Evolutionary conservation across 37 sponge, comb jelly and placozoan species (phyloP).

Genomic region (Aplysina aerophoba): DNA sequence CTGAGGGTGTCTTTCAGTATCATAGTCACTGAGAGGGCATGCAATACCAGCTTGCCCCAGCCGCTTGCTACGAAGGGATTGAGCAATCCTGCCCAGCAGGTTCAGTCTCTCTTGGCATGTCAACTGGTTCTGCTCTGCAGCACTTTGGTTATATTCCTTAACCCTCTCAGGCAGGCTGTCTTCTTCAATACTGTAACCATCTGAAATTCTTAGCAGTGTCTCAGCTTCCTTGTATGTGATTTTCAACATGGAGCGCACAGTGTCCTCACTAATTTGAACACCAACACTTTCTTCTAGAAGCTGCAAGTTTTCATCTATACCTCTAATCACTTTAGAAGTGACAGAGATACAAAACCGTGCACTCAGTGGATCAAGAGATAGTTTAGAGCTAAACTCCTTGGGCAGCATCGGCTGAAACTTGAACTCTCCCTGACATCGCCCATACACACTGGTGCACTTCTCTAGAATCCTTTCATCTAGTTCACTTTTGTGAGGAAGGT

Average conservation of each 20-base stretch:
- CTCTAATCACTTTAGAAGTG: background rate
- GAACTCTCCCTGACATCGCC: conserved; percentile 1
- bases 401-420: conserved; percentile 43
- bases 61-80: conserved; percentile 28
- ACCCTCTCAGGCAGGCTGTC: too few species aligned
- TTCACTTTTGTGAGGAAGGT: background rate
- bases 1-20: conserved; percentile 29
- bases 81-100: conserved; percentile 33
- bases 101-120: background rate
- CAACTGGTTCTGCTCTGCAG: too few species aligned
- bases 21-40: conserved; percentile 26
- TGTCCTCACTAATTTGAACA: conserved; percentile 22
- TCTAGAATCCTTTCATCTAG: conserved; percentile 19
- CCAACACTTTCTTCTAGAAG: background rate
- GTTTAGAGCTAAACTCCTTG: background rate
- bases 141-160: too few species aligned
- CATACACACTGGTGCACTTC: conserved; percentile 50
- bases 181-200: too few species aligned
- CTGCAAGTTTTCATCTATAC: background rate
- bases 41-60: conserved; percentile 20
- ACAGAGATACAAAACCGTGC: background rate
- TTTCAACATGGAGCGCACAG: conserved; percentile 38
- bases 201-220: background rate
- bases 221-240: conserved; percentile 63
- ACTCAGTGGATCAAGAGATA: conserved; percentile 20